Base-by-base conservation (phyloP, 1,140 invertebrate genomes). In the Proctacanthus coquilletti region DNA sequence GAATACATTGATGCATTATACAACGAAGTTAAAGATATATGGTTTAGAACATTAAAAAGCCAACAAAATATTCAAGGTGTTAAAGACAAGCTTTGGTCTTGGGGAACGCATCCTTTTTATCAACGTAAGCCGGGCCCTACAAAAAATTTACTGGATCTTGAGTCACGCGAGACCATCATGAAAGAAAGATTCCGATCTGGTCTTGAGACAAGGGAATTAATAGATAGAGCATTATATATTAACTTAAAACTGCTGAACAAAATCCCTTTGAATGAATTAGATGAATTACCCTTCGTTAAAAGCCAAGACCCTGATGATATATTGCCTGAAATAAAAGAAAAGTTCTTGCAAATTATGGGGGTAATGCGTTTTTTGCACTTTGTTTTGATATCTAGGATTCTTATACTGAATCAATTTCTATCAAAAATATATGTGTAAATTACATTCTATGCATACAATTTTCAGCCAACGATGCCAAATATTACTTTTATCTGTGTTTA, bases 81-180 rank as follows among this genome's bases (percentile, higher is more conserved):
- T 2, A 52, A 49, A 34, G 60, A 64, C 11, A 52, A 75, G 10
- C 69, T 74, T 42, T 52, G 60, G 3, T 60, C 60, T 0, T 77
- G 73, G 75, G 64, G 62, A 14, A 65, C 65, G 31, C 43, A 49
- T n/a, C 68, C 75, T 17, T 48, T 77, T 5, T 76, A 69, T 61
- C 63, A 66, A 42, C 48, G 74, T 5, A 56, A 52, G 44, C 68
- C 72, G 45, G 52, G 62, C 1, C 69, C 66, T 48, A 59, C 65
- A 25, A 64, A 69, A 21, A 49, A 56, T 3, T 47, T 75, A 15
- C 51, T 78, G 2, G 56, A 62, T 42, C 50, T 72, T 1, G 66
- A 74, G 15, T 70, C 74, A 25, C 47, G 63, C 14, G 50, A 63
- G 11, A 40, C 63, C 51, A 52, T 62, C 56, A 30, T 61, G 27